Evolutionary conservation across 2,888 invertebrate genomes (phyloP).

Genomic region (Thymelicus sylvestris): DNA sequence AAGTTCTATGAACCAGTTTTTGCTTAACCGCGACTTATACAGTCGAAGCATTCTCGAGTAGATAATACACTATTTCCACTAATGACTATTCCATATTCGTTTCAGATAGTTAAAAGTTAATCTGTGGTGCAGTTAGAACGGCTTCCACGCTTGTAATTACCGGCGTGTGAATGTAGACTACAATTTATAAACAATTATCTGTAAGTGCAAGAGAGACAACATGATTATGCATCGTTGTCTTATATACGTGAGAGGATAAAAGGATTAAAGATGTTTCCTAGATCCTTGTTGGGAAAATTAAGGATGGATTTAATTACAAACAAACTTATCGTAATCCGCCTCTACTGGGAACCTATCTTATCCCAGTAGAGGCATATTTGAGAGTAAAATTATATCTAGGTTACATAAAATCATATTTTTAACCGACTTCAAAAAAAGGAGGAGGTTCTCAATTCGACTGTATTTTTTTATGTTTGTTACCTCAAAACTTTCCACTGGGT

Average conservation of each 20-base stretch:
- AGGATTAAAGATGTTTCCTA: not conserved
- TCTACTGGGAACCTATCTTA: no score
- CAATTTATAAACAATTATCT: slow-evolving; percentile 31
- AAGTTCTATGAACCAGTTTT: not conserved
- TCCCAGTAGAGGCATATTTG: no score
- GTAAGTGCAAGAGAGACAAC: slow-evolving; percentile 11
- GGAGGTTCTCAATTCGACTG: no score
- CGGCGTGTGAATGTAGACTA: slow-evolving; percentile 22
- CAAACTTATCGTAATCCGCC: no score
- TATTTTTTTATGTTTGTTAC: no score
- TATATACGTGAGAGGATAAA: not conserved
- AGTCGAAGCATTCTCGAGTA: slow-evolving; percentile 5
- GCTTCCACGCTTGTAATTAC: slow-evolving; percentile 14
- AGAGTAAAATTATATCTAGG: no score
- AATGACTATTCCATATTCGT: slow-evolving; percentile 23
- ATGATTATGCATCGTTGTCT: not conserved
- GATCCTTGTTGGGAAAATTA: no score
- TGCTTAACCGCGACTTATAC: not conserved
- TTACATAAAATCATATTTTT: no score
- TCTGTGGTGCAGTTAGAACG: slow-evolving; percentile 25
- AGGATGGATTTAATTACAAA: no score
- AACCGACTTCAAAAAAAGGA: no score
- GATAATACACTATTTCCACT: slow-evolving; percentile 16
- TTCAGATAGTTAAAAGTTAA: slow-evolving; percentile 25
- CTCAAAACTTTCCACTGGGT: no score